phyloP scores from a whole-genome alignment of 2,113 vertebrate genomes.

The Vicugna pacos region DNA sequence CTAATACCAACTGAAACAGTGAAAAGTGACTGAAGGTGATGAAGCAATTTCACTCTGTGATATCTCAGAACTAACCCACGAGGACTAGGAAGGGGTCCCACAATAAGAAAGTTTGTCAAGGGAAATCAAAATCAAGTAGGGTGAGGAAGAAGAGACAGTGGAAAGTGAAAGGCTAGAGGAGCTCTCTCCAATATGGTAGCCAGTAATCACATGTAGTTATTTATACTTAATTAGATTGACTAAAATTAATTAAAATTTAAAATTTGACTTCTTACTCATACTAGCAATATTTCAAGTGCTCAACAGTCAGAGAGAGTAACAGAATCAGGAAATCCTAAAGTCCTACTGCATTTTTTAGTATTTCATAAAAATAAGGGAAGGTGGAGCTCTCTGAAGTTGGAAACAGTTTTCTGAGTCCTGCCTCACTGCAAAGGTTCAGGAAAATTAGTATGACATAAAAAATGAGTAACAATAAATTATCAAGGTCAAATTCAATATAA shows the following conservation, averaged over 20 bases:
- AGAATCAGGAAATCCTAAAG: neutral
- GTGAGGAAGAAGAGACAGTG: neutral
- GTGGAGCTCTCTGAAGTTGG: neutral
- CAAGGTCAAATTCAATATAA: neutral
- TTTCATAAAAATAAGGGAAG: neutral
- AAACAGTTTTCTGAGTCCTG: neutral
- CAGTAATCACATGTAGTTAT: neutral
- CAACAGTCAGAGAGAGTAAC: neutral
- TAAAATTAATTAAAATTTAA: neutral
- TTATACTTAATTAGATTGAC: neutral
- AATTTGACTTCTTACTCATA: neutral
- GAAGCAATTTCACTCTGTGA: neutral
- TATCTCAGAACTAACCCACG: neutral
- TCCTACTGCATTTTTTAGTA: neutral
- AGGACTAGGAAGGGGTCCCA: neutral
- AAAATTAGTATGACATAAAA: slow-evolving; percentile 2
- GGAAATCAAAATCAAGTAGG: neutral
- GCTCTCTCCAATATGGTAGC: neutral
- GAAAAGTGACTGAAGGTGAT: neutral
- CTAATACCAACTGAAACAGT: neutral
- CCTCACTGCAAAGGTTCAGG: neutral
- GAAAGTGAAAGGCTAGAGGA: neutral
- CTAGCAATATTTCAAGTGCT: neutral
- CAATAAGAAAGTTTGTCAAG: neutral
- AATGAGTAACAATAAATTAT: neutral